Evolutionary conservation across 2,888 invertebrate genomes (phyloP), one percentile per base, ranked within the genome.

Genomic region (Alloplasta piceator): DNA sequence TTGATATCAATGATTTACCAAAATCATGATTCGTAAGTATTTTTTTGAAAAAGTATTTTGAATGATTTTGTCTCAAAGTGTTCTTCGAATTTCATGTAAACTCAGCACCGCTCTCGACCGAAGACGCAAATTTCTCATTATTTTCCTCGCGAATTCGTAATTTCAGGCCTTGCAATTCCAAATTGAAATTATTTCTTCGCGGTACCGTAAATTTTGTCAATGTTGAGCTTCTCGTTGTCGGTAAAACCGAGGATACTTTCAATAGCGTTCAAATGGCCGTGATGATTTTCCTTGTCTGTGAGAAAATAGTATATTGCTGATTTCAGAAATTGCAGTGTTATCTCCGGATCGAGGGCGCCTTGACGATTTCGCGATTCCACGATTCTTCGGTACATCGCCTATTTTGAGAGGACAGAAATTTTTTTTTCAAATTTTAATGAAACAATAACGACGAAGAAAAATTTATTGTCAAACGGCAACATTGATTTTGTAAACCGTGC

Each of bases 251-350:
- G 94, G 88, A 98, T 98, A 92, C 97, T 98, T 92, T 98, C 97
- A 85, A 98, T 98, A 68, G 98, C 98, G 88, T 95, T 95, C 79
- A 98, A 94, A 91, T 98, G 98, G 12, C 97, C 97, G 87, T 96
- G 96, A 73, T 96, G 96, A 90, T 98, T 97, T 91, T 98, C 97
- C 86, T 96, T 96, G 91, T 98, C 98, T 2, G 98, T 97, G 78
- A 98, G 94, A 92, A 98, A 98, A 92, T 98, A 98, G 92, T 97
- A 98, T 88, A 98, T 95, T 71, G 98, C 98, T 82, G 98, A 98
- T 93, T 98, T 98, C 83, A 98, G 94, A 93, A 98, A 98, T 92
- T 97, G 97, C 89, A 98, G 93, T 16, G 97, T 98, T 85, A 98
- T 96, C 93, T 97, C 97, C n/a, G 98, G 97, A 93, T 98, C 98